phyloP scores from a whole-genome alignment of 2,888 invertebrate genomes.

The Pyralis farinalis region DNA sequence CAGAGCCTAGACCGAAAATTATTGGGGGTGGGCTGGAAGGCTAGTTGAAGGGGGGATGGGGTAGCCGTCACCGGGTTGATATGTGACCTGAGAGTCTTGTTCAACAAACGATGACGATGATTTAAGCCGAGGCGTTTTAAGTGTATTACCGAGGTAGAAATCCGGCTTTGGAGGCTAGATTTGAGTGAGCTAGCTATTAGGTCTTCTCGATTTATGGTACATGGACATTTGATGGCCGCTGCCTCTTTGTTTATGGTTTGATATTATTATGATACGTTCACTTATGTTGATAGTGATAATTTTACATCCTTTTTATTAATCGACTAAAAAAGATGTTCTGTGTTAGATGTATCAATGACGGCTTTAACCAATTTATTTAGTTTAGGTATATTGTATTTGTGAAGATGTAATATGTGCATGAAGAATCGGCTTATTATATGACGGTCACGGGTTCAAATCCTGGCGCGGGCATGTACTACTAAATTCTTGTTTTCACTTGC shows the following conservation, averaged over 20 bases:
- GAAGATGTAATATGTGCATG: not conserved
- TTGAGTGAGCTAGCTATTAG: constrained; percentile 72
- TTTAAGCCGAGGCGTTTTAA: constrained; percentile 80
- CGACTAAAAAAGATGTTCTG: no score
- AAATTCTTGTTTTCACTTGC: no score
- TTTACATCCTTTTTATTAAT: no score
- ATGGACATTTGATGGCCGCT: constrained; percentile 10
- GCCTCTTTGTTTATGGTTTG: not conserved
- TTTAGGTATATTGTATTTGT: constrained; percentile 2
- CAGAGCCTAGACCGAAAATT: constrained; percentile 67
- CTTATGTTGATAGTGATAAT: no score
- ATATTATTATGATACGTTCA: no score
- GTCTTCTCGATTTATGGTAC: constrained; percentile 63
- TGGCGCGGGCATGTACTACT: no score
- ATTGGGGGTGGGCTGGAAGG: constrained; percentile 40
- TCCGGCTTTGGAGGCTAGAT: constrained; percentile 75
- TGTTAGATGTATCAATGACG: no score
- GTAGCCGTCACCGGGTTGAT: constrained; percentile 65
- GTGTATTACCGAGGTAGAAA: constrained; percentile 77
- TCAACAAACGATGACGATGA: constrained; percentile 82
- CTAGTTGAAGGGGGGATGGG: constrained; percentile 22
- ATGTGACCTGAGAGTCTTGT: constrained; percentile 81
- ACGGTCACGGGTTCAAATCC: no score
- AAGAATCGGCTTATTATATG: no score
- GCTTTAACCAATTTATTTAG: no score